A percentile compares a stretch with the other conserved stretches of the same genome.
phyloP scores from a whole-genome alignment of 2,888 invertebrate species.

The Tyria jacobaeae region DNA sequence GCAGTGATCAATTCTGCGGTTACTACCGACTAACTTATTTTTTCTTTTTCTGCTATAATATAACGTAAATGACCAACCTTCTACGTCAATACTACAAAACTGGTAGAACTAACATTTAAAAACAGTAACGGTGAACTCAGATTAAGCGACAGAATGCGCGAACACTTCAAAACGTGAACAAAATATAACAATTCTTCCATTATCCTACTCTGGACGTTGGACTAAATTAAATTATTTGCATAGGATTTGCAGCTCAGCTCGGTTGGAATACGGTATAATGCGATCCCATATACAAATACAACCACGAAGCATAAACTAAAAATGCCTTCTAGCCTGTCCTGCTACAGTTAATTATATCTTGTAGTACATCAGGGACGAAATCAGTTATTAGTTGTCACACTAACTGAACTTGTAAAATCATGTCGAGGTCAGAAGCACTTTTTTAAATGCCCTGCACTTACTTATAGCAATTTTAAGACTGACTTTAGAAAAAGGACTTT shows the following conservation, averaged over 20 bases:
- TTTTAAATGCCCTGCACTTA: too few relatives aligned
- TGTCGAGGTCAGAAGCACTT: too few relatives aligned
- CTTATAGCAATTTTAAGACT: background rate
- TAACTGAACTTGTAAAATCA: background rate
- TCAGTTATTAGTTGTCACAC: background rate
- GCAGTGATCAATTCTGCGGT: constrained; percentile 5
- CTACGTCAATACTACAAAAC: background rate
- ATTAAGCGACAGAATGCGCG: too few relatives aligned
- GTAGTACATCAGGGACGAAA: background rate
- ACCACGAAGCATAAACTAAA: background rate
- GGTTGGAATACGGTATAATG: too few relatives aligned
- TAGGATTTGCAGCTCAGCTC: too few relatives aligned
- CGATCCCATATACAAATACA: background rate
- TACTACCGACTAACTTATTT: background rate
- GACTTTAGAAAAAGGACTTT: background rate
- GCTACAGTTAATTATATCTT: background rate
- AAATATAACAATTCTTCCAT: too few relatives aligned
- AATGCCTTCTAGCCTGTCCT: background rate
- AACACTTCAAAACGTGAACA: too few relatives aligned
- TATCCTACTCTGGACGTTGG: too few relatives aligned
- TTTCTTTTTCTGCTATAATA: background rate
- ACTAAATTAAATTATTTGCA: too few relatives aligned
- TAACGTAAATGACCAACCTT: background rate
- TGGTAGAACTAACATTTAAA: background rate
- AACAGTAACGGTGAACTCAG: too few relatives aligned